Base-by-base conservation (phyloP, 2,113 vertebrate genomes). In the Leiothrix lutea region DNA sequence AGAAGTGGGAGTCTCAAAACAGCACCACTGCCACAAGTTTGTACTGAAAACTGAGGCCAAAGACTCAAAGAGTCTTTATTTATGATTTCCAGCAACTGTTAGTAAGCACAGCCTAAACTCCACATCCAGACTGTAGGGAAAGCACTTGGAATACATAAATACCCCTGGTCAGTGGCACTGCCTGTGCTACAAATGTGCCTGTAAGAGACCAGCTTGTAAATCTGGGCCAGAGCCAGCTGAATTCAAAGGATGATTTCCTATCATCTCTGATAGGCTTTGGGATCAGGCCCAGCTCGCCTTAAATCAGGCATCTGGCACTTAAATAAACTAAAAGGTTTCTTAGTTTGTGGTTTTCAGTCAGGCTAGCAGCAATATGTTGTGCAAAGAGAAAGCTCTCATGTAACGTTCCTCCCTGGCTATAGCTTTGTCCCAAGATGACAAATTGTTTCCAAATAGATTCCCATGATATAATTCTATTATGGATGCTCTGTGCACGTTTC, bases 241-340 rank as follows among this genome's bases (percentile, higher is more conserved):
- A 95, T 65, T 93, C 91, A 70, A 65, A 83, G 94, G 82, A 77
- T 80, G 71, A 65, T 64, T 94, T 93, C 50, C 67, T 57, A 69
- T 82, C 79, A 64, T 44, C 73, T 77, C 75, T 85, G 80, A 85
- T 57, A 80, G 86, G 45, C 79, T 85, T 88, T 86, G 86, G 92
- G 88, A 95, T 94, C 82, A 70, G 67, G 79, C 85, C 90, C 85
- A 83, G 78, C 80, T 88, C 77, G 85, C 79, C 64, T 92, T 83
- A 94, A 92, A 90, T 88, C 81, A 54, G 66, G 88, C 85, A 93
- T 69, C 92, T 96, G 88, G 82, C 90, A 80, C 64, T 92, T 92
- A 65, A 92, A 90, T 69, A 81, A 90, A 78, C 73, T 19, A 78
- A 81, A 94, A 89, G 60, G 14, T 73, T 83, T 83, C 80, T 78